Percentiles rank a stretch among this genome's conserved stretches.
Evolutionary conservation across 2,113 vertebrate genomes (phyloP).

Genomic region (Catagonus wagneri): DNA sequence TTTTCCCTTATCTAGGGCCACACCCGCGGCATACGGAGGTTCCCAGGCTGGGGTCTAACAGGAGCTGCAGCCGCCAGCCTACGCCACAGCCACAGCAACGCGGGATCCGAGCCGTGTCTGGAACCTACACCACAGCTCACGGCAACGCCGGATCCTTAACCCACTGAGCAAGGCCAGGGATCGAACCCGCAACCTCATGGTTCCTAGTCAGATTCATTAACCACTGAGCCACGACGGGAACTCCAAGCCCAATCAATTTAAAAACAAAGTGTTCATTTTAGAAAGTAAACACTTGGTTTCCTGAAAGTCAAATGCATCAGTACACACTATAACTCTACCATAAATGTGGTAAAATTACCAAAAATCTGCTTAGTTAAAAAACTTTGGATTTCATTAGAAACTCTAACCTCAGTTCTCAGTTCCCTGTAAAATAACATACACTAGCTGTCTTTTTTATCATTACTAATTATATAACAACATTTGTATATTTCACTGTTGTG

Average conservation of each 20-base stretch:
- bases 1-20: no score
- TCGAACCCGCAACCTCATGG: no score
- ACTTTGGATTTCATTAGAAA: not conserved
- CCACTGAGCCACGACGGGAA: no score
- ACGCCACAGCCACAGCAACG: no score
- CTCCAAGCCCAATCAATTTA: not conserved
- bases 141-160: no score
- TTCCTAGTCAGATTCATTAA: no score
- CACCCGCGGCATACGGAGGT: no score
- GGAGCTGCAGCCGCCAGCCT: no score
- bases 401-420: not conserved
- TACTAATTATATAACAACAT: conserved; percentile 36
- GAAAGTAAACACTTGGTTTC: not conserved
- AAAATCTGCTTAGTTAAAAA: not conserved
- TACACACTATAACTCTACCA: not conserved
- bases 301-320: not conserved
- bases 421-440: not conserved
- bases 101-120: no score
- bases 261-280: not conserved
- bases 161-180: no score
- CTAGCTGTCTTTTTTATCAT: not conserved
- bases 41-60: no score
- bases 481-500: conserved; percentile 53
- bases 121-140: no score
- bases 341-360: not conserved